Evolutionary conservation across 2,113 vertebrate species (phyloP), one percentile per base, ranked within the genome.

Genomic region (Barbus barbus): DNA sequence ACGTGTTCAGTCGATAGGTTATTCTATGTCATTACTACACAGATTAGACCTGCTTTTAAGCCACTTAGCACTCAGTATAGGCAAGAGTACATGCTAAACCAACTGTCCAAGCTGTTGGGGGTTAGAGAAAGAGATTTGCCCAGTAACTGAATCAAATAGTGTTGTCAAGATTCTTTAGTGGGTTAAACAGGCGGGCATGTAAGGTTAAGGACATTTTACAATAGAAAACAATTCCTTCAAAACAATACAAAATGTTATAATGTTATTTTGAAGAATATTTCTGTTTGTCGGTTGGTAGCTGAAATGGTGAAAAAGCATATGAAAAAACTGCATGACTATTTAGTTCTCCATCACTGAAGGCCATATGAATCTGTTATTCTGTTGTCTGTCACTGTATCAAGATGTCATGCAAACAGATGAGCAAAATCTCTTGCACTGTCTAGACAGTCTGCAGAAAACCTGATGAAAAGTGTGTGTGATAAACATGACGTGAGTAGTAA

Each of bases 381-480:
- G 22, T 83, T 63, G 60, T 81, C 63, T 84, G 81, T 84, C 67
- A 82, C 87, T 86, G 53, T 63, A 46, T 78, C 72, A 53, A 53
- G 84, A 74, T 83, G 75, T 80, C 74, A 58, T 1, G 78, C n/a
- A 53, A 84, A 83, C 86, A 84, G 83, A 85, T 80, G 75, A 67
- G 53, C 78, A n/a, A 79, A 41, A 83, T 84, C 83, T 84, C 77
- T 87, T 73, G 83, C 78, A 28, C 61, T 46, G 36, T 65, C 73
- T 81, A 88, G 86, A 83, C 86, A 83, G 83, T 31, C 46, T 58
- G 56, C 44, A 85, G 73, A 85, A 83, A 56, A 75, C 33, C 60
- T 24, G 83, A 82, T 78, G 87, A 87, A 83, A 77, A 46, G 83
- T 48, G 83, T 82, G 83, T 82, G 69, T 3, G 31, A 22, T 58